phyloP scores from a whole-genome alignment of 2,797 vertebrate species.

The Darevskia nairensis region DNA sequence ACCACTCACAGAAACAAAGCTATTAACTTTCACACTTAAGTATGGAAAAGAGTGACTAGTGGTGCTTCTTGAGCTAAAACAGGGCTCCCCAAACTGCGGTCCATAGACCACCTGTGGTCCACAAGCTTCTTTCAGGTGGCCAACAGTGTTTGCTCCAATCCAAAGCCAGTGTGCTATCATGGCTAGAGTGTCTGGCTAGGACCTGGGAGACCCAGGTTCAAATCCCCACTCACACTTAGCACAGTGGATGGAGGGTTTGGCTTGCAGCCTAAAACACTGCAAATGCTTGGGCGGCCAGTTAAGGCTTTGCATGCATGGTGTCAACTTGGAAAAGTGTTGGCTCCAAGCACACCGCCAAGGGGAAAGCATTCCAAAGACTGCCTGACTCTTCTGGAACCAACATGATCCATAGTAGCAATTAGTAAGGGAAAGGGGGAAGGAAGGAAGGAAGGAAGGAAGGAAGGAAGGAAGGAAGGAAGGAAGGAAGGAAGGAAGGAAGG shows the following conservation, averaged over 20 bases:
- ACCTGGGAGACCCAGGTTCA: no score
- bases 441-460: not conserved
- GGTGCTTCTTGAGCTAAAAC: constrained; percentile 5
- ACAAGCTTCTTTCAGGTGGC: not conserved
- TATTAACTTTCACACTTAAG: not conserved
- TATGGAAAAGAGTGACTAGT: not conserved
- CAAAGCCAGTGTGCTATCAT: no score
- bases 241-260: no score
- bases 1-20: not conserved
- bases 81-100: not conserved
- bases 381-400: not conserved
- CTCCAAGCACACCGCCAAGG: not conserved
- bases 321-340: not conserved
- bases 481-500: not conserved
- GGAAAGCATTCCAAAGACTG: not conserved
- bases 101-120: no score
- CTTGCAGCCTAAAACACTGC: not conserved
- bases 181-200: no score
- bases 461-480: not conserved
- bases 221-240: no score
- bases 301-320: no score
- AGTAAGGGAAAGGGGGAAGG: not conserved
- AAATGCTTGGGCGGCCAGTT: no score
- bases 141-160: not conserved
- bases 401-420: not conserved